A percentile compares a stretch with the other conserved stretches of the same genome.
Conservation (phyloP, 1,140 invertebrate species). For the Trachelipus rathkii region DNA sequence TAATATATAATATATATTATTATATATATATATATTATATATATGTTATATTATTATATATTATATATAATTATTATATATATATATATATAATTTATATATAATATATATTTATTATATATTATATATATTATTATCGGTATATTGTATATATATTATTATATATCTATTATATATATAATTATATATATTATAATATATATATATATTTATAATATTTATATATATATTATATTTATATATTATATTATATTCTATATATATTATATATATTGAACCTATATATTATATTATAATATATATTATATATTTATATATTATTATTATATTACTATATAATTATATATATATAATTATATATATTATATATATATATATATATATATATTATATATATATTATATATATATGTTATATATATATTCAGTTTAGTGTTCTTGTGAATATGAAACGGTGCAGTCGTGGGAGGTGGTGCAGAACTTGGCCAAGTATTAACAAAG, state of each 20-base stretch:
- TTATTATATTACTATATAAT: background rate
- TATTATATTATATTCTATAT: too few relatives aligned
- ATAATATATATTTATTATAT: background rate
- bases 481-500: constrained; percentile 85
- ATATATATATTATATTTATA: too few relatives aligned
- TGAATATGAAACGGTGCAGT: constrained; percentile 86
- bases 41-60: background rate
- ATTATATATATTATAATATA: background rate
- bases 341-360: background rate
- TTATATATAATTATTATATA: background rate
- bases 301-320: background rate
- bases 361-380: background rate
- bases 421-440: constrained; percentile 74
- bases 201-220: background rate
- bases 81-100: too few relatives aligned
- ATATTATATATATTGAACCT: background rate
- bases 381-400: constrained; percentile 17
- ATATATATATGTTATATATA: constrained; percentile 23
- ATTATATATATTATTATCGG: too few relatives aligned
- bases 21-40: too few relatives aligned
- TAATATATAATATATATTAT: too few relatives aligned
- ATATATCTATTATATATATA: constrained; percentile 2
- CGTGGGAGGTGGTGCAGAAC: constrained; percentile 91
- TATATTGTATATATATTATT: background rate
- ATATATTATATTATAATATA: background rate